phyloP scores from a whole-genome alignment of 2,113 vertebrate genomes.

The Sclerurus mexicanus region DNA sequence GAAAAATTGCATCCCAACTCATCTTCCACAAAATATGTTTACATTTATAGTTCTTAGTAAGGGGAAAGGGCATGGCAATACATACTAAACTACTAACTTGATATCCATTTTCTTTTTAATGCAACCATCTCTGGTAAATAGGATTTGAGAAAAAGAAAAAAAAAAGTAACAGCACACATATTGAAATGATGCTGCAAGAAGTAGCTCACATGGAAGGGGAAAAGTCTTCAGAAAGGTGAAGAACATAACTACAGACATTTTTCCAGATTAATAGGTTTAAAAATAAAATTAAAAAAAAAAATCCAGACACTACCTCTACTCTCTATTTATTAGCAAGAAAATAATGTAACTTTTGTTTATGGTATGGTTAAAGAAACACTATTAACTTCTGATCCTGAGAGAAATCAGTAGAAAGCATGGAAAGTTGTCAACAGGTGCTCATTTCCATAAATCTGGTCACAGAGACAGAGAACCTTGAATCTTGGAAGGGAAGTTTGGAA shows the following conservation, averaged over 20 bases:
- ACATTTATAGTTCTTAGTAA: slow-evolving; percentile 55
- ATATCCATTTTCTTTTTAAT: slow-evolving; percentile 37
- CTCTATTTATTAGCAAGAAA: not conserved
- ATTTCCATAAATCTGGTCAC: not conserved
- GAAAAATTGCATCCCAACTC: slow-evolving; percentile 65
- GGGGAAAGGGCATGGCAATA: slow-evolving; percentile 1
- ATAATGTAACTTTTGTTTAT: not conserved
- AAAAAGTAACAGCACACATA: not conserved
- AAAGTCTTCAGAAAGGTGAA: not conserved
- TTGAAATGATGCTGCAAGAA: not conserved
- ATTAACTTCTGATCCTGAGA: not conserved
- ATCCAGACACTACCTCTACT: not conserved
- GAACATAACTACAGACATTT: not conserved
- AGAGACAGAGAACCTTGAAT: not conserved
- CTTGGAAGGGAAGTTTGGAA: not conserved
- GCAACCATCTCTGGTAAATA: not conserved
- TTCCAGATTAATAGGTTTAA: not conserved
- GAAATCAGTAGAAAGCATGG: not conserved
- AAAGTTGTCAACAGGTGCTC: not conserved
- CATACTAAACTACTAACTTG: slow-evolving; percentile 33
- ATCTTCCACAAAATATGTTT: slow-evolving; percentile 52
- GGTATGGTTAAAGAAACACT: not conserved
- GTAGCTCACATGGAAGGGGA: not conserved
- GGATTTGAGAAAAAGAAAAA: not conserved
- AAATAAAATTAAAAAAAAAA: not conserved